phyloP scores from a whole-genome alignment of 2,797 vertebrate genomes.

The Graptemys geographica region DNA sequence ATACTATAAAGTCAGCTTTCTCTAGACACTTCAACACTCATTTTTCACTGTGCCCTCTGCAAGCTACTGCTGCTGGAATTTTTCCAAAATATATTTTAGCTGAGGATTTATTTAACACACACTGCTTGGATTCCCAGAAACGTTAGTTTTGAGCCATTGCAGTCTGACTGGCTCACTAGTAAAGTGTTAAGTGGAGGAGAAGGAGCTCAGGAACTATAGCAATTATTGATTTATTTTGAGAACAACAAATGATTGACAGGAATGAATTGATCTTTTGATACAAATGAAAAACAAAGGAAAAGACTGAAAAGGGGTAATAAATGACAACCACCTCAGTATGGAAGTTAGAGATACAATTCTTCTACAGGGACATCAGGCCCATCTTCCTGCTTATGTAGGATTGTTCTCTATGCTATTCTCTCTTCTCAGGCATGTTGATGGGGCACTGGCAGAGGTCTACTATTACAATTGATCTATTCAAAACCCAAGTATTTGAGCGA shows the following conservation, averaged over 20 bases:
- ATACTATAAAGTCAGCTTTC: not conserved
- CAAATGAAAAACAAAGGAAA: not conserved
- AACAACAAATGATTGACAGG: not conserved
- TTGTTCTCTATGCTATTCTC: not conserved
- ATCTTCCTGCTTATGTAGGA: accelerated
- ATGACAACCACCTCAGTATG: not conserved
- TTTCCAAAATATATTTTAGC: not conserved
- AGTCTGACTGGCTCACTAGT: accelerated
- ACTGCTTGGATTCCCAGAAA: not conserved
- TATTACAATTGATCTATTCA: not conserved
- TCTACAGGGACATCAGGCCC: accelerated
- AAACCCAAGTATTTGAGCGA: not conserved
- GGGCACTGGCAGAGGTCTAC: too few species aligned
- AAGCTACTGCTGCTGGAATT: not conserved
- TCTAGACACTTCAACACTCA: not conserved
- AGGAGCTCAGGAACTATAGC: not conserved
- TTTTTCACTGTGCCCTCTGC: not conserved
- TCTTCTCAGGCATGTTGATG: accelerated
- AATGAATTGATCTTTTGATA: not conserved
- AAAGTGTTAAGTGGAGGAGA: not conserved
- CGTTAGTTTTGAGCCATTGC: not conserved
- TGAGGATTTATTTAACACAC: not conserved
- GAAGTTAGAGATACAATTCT: not conserved
- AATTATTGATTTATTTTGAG: not conserved
- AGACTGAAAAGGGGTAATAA: not conserved